phyloP scores from a whole-genome alignment of 1,140 invertebrate species.

The Pseudachorutes palmiensis region DNA sequence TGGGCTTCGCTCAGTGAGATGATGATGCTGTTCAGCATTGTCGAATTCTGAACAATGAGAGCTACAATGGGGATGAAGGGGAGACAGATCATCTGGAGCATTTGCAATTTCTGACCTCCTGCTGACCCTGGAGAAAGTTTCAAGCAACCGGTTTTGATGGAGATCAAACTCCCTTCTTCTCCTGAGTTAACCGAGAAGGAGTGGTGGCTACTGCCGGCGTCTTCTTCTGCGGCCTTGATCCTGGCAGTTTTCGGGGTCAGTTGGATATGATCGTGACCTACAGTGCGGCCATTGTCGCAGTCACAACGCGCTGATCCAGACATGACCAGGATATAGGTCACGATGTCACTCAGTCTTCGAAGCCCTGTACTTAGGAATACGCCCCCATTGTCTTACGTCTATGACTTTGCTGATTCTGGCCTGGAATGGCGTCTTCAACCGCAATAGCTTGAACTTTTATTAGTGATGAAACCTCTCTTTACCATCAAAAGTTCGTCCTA shows the following conservation, averaged over 20 bases:
- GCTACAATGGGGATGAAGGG: constrained; percentile 44
- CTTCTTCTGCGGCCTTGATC: background rate
- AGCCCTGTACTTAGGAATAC: background rate
- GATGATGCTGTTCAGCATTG: constrained; percentile 40
- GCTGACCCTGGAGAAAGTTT: background rate
- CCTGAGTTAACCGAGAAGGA: background rate
- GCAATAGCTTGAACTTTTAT: too few species aligned
- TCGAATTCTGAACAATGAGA: constrained; percentile 45
- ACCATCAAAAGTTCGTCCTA: too few species aligned
- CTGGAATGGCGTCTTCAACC: too few species aligned
- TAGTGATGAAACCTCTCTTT: background rate
- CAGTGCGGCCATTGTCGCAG: background rate
- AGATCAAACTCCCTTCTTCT: background rate
- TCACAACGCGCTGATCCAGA: background rate
- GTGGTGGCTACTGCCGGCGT: background rate
- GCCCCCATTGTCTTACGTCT: too few species aligned
- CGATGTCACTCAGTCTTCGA: background rate
- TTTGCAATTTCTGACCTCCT: constrained; percentile 5
- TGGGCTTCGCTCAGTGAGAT: constrained; percentile 32
- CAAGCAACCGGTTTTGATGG: background rate
- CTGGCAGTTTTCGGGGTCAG: background rate
- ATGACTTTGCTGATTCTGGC: too few species aligned
- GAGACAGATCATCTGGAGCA: constrained; percentile 41
- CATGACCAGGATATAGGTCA: too few species aligned
- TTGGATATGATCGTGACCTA: background rate